Percentiles rank a stretch among this genome's conserved stretches.
Conservation (phyloP, 37 sponge, comb jelly and placozoan genomes). For the Hexactinellida sp. region DNA sequence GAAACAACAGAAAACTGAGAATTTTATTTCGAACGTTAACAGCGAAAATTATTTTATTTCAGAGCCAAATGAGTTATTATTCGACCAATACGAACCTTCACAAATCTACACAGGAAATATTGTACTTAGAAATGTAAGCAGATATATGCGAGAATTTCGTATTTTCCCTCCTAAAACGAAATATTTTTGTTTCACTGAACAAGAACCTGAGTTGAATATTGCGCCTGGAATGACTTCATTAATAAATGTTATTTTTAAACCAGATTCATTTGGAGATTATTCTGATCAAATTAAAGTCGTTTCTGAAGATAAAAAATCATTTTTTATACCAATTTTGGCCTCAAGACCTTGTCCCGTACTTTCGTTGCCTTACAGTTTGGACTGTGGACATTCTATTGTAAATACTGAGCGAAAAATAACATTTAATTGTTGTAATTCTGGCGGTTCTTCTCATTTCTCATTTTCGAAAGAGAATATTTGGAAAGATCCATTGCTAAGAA, state of each 20-base stretch:
- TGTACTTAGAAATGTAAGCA: not conserved
- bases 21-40: not conserved
- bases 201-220: not conserved
- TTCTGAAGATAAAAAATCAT: slow-evolving; percentile 9
- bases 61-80: not conserved
- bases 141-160: not conserved
- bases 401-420: not conserved
- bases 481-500: not conserved
- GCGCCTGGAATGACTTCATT: not conserved
- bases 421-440: not conserved
- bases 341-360: not conserved
- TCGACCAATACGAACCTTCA: not conserved
- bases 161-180: not conserved
- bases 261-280: not conserved
- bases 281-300: not conserved
- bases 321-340: not conserved
- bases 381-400: not conserved
- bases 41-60: slow-evolving; percentile 9
- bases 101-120: not conserved
- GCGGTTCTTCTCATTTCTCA: not conserved
- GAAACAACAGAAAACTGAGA: not conserved
- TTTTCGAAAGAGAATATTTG: not conserved
- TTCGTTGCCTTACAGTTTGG: not conserved
- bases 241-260: not conserved
- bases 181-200: not conserved